Evolutionary conservation across 1,140 invertebrate species (phyloP), one percentile per base, ranked within the genome.

Genomic region (Drosophila albomicans): DNA sequence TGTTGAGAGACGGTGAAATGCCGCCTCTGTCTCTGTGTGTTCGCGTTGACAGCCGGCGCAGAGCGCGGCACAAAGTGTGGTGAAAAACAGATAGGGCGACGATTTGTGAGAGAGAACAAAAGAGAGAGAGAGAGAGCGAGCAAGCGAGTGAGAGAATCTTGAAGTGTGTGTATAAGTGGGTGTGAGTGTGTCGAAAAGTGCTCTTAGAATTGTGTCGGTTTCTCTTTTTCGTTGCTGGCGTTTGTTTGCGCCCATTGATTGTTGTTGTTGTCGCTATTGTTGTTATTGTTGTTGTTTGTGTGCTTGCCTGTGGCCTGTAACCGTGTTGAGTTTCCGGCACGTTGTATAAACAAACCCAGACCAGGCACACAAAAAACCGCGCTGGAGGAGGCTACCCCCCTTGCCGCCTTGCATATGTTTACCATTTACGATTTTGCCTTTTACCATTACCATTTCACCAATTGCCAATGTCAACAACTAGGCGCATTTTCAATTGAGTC

Each of bases 311-410:
- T 70, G 85, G 80, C 62, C 74, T 70, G 54, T 52, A 61, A 48
- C 59, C 67, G 73, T 79, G 81, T 85, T 90, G 77, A 89, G 69
- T 79, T 90, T 89, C 81, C 86, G 85, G 84, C 81, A 84, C 78
- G 86, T 81, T 81, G 88, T 90, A 89, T 89, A 89, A 89, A 89
- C 85, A 89, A 89, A 89, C 85, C 78, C 54, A 81, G 79, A 75
- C 73, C 72, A 41, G 58, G 15, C 30, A 38, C 51, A 43, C 35
- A 8, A 38, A 35, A 8, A 38, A 35, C 56, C 62, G 63, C 63
- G 45, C 28, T 61, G 38, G 5, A 32, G 13, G 59, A 10, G 30
- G 30, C 45, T 6, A 2, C 2, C 51, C 32, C 38, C 16, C 51
- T 28, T 13, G 20, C 52, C 35, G 11, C 6, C 16, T 28, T 51